Percentiles rank a stretch among this genome's conserved stretches.
phyloP scores from a whole-genome alignment of 2,797 vertebrate species.

The Pangasius larnaudii region DNA sequence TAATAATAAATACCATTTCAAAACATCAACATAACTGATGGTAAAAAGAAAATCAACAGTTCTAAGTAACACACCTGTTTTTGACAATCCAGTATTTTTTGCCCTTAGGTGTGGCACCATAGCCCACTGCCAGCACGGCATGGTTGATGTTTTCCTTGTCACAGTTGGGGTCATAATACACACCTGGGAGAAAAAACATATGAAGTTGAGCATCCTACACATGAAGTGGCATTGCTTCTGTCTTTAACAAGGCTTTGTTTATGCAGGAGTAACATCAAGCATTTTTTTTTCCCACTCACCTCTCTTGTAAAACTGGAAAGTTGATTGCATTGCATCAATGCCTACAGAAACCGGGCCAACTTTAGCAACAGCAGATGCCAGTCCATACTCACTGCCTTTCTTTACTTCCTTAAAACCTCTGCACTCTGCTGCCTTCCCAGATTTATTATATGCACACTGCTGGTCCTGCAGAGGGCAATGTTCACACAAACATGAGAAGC shows the following conservation, averaged over 20 bases:
- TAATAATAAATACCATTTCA: background rate
- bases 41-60: background rate
- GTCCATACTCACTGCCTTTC: constrained; percentile 78
- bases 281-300: constrained; percentile 74
- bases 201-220: background rate
- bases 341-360: constrained; percentile 87
- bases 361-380: constrained; percentile 84
- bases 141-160: constrained; percentile 87
- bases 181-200: constrained; percentile 70
- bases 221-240: background rate
- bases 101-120: constrained; percentile 82
- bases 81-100: constrained; percentile 94
- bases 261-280: background rate
- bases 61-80: constrained; percentile 84
- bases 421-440: constrained; percentile 83
- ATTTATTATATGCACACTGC: constrained; percentile 84
- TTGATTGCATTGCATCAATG: constrained; percentile 86
- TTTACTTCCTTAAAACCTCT: constrained; percentile 84
- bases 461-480: constrained; percentile 75
- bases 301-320: constrained; percentile 90
- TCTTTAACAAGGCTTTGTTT: background rate
- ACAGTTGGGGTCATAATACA: constrained; percentile 90
- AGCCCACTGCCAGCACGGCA: constrained; percentile 90
- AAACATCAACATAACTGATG: background rate
- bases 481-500: constrained; percentile 1